phyloP scores from a whole-genome alignment of 2,888 invertebrate species.

The Saturnia pavonia region DNA sequence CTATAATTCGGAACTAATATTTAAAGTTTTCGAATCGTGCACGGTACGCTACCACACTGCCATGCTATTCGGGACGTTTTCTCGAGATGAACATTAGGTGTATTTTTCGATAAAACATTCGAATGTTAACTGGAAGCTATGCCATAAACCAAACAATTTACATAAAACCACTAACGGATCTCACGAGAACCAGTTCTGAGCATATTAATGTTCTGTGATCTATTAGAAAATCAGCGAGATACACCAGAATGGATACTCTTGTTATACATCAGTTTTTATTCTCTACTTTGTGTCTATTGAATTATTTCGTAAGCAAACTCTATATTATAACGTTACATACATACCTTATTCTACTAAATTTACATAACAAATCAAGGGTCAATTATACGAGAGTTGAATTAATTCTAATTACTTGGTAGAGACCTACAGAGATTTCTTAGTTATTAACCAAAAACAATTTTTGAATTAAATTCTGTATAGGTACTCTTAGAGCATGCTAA shows the following conservation, averaged over 20 bases:
- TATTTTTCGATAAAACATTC: constrained; percentile 59
- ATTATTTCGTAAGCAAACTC: constrained; percentile 44
- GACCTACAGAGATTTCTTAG: neutral
- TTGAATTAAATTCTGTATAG: neutral
- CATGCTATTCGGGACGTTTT: constrained; percentile 24
- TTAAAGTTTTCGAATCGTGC: constrained; percentile 44
- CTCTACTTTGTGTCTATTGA: constrained; percentile 61
- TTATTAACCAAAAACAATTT: neutral
- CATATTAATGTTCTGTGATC: constrained; percentile 76
- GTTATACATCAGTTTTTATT: constrained; percentile 60
- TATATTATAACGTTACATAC: constrained; percentile 32
- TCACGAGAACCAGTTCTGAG: constrained; percentile 72
- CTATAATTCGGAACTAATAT: constrained; percentile 59
- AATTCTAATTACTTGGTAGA: neutral
- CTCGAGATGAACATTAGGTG: constrained; percentile 33
- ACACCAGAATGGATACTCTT: constrained; percentile 46
- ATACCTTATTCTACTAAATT: neutral
- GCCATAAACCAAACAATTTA: constrained; percentile 75
- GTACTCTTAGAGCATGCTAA: neutral
- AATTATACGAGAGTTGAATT: neutral
- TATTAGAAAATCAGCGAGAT: constrained; percentile 78
- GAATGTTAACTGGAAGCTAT: constrained; percentile 73
- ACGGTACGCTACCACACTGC: constrained; percentile 18
- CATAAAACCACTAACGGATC: constrained; percentile 81
- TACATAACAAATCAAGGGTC: constrained; percentile 5